Evolutionary conservation across 64 coral and sea anemone species (phyloP), one percentile per base, ranked within the genome.

Genomic region (Pocillopora verrucosa): DNA sequence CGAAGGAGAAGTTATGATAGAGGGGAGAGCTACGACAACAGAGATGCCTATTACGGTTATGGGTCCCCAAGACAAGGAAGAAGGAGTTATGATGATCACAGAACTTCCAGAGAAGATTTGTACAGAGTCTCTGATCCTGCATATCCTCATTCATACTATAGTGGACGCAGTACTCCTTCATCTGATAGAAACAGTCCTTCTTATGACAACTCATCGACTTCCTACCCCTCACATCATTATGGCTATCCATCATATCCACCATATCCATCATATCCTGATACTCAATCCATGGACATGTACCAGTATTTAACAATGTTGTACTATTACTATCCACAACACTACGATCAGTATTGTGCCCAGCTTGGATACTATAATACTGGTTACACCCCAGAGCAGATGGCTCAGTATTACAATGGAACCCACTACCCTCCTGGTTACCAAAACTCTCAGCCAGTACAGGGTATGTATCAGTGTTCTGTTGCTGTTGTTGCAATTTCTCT

Each of bases 241-340:
- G 41, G 64, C 22, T 85, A 85, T 72, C 64, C 82, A 30, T 70
- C 82, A 24, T 85, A 85, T 20, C 10, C 36, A 30, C 30, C 30
- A 30, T 85, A 85, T 72, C 64, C 82, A 57, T 70, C 82, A 24
- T 85, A 85, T 20, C 10, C 36, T 19, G 82, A 85, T 72, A 19
- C 36, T 9, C 82, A 85, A 22, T 57, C 81, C 38, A 84, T 84
- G 81, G 81, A 72, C 82, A 41, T 85, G 36, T 85, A 85, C 56
- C 82, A 85, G 19, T 85, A 85, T 45, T n/a, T 85, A 20, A 85
- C 68, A 65, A 72, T 72, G 20, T 13, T 85, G 17, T 85, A 85
- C 64, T 65, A 85, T 41, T 85, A 72, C 57, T 65, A 85, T 72
- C 82, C 82, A 14, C 82, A 85, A 72, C 82, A 85, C 70, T 85